These are phyloP conservation scores for Pandemis heparana DNA, from an alignment of 2,888 invertebrate species.

Conservation along the genomic window DNA sequence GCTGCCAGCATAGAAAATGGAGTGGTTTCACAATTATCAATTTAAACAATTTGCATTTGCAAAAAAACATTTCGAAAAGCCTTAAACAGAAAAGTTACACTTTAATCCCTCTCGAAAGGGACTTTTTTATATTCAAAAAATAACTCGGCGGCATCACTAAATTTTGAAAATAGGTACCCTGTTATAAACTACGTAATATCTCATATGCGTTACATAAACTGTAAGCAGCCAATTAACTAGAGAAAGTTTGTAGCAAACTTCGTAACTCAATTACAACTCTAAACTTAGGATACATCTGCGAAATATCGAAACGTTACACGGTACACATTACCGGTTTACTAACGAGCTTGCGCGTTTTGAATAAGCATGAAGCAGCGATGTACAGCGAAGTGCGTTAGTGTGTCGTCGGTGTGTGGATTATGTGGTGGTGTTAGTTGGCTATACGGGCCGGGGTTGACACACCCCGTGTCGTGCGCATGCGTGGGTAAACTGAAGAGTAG, in stretches of 20 bases:
- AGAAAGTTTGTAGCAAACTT: constrained; percentile 33
- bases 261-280: constrained; percentile 29
- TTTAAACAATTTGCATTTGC: too few species aligned
- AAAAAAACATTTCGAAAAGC: too few species aligned
- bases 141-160: too few species aligned
- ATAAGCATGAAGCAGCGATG: neutral
- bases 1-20: too few species aligned
- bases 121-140: too few species aligned
- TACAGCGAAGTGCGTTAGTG: neutral
- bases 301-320: constrained; percentile 18
- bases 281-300: constrained; percentile 13
- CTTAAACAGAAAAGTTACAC: too few species aligned
- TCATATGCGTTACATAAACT: neutral
- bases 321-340: constrained; percentile 3
- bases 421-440: neutral
- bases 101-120: too few species aligned
- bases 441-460: constrained; percentile 39
- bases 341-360: neutral
- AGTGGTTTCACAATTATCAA: too few species aligned
- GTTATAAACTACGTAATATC: too few species aligned
- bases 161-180: too few species aligned
- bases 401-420: neutral
- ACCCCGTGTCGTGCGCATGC: constrained; percentile 47
- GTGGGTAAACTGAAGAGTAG: constrained; percentile 40
- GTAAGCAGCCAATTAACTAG: constrained; percentile 16